phyloP scores from a whole-genome alignment of 2,113 vertebrate species.

The Poecile atricapillus region DNA sequence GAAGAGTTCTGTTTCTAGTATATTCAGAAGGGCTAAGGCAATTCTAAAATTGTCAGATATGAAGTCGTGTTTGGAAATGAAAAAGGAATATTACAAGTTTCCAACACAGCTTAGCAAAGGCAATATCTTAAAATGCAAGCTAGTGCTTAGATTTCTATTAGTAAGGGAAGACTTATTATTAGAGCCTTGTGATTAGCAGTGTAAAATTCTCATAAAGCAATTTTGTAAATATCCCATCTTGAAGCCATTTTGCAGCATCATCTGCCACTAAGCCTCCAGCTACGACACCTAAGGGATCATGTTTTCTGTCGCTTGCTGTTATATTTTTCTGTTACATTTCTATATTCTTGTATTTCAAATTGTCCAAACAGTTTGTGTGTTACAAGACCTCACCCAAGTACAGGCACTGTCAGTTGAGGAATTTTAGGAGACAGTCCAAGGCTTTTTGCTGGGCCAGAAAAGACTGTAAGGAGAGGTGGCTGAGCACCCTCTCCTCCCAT shows the following conservation, averaged over 20 bases:
- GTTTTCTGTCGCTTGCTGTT: slow-evolving; percentile 35
- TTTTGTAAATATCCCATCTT: slow-evolving; percentile 61
- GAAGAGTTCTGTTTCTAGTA: slow-evolving; percentile 20
- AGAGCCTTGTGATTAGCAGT: slow-evolving; percentile 63
- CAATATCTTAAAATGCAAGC: slow-evolving; percentile 17
- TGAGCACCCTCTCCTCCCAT: neutral
- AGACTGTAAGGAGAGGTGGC: neutral
- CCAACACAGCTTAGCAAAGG: slow-evolving; percentile 21
- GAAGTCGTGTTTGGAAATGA: slow-evolving; percentile 26
- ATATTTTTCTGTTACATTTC: neutral
- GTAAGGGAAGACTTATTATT: slow-evolving; percentile 62
- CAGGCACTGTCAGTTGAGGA: neutral
- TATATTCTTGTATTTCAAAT: slow-evolving; percentile 36
- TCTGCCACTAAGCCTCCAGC: slow-evolving; percentile 65
- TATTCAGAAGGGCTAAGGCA: slow-evolving; percentile 33
- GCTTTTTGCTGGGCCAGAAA: neutral
- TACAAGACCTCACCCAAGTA: neutral
- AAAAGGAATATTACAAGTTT: slow-evolving; percentile 54
- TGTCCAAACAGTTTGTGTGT: neutral
- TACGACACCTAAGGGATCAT: slow-evolving; percentile 48
- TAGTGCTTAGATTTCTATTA: slow-evolving; percentile 62
- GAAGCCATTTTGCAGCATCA: slow-evolving; percentile 34
- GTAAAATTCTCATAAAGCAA: slow-evolving; percentile 51
- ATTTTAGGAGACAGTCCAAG: slow-evolving; percentile 8
- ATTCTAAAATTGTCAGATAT: neutral